Base-by-base conservation (phyloP, 1,140 invertebrate species). In the Aphelenchoides besseyi region DNA sequence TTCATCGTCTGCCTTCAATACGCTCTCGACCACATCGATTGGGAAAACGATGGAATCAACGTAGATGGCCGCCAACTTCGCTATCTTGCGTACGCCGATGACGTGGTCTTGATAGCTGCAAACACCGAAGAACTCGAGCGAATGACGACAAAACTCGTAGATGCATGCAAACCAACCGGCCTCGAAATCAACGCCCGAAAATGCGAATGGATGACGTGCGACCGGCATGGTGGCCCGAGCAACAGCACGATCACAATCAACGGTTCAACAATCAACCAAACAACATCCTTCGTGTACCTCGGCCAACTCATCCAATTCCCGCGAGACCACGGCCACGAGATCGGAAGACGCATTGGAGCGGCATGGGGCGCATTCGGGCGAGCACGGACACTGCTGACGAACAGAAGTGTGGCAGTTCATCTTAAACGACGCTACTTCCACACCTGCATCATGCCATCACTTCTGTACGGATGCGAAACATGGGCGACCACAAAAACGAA, bases 1-100 rank as follows among this genome's bases (percentile, higher is more conserved):
- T 88, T 88, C 68, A 88, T 87, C 70, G 54, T 86, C 33, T 85
- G 85, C 0, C 79, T 88, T 52, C 86, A 88, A 55, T 68, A 79
- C 0, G 57, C 84, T 0, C 68, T 88, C 2, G n/a, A 68, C 68
- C 30, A 71, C 9, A 16, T 36, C 1, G 12, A 84, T 8, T 64
- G 64, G 1, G 23, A n/a, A 0, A 66, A 68, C 2, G 61, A 61
- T 2, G 73, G 72, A 8, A 63, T 69, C 16, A 37, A 30, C 1
- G 35, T 73, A 0, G 36, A 41, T 1, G 41, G 37, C 2, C 12
- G 53, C 0, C 48, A 63, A 2, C 28, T 83, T 0, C 53, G 71
- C 9, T 75, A 52, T 0, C 67, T 83, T 5, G 83, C 79, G 0
- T 85, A 85, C 64, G 83, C 84, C 5, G 83, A 85, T 53, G 84